These are phyloP conservation scores for Cantharis rufa DNA, from an alignment of 2,888 invertebrate species.

Conservation along the genomic window DNA sequence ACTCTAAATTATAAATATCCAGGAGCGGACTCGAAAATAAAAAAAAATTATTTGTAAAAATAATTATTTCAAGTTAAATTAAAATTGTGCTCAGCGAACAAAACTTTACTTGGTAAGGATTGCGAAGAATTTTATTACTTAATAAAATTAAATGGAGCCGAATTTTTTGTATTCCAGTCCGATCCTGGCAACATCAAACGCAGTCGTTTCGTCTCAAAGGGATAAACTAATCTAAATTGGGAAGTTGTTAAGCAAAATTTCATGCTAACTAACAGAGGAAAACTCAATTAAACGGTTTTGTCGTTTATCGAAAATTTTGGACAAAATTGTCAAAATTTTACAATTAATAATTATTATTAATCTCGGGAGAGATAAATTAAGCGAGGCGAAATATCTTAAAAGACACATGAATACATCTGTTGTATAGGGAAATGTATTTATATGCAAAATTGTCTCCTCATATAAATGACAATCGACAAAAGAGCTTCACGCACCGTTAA, in stretches of 20 bases:
- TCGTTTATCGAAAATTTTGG: not conserved
- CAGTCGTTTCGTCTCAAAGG: slow-evolving; percentile 36
- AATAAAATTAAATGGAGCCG: too few species aligned
- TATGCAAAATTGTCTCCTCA: slow-evolving; percentile 14
- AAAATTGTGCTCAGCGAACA: too few species aligned
- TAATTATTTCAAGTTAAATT: too few species aligned
- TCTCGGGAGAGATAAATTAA: not conserved
- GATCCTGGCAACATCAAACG: not conserved
- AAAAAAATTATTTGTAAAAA: too few species aligned
- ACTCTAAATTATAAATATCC: too few species aligned
- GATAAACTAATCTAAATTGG: slow-evolving; percentile 43
- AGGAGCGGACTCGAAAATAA: too few species aligned
- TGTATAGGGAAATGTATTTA: slow-evolving; percentile 17
- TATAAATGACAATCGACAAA: slow-evolving; percentile 21
- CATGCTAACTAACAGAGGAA: not conserved
- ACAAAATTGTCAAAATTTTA: not conserved
- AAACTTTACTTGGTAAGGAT: too few species aligned
- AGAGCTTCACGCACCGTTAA: slow-evolving; percentile 22
- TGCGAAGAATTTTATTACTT: too few species aligned
- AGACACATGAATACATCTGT: slow-evolving; percentile 12
- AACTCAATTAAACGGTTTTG: slow-evolving; percentile 10
- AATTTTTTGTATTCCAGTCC: not conserved
- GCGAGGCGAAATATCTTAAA: slow-evolving; percentile 10
- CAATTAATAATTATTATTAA: not conserved
- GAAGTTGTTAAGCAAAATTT: slow-evolving; percentile 16